These are phyloP conservation scores for Temnothorax curvispinosus DNA, from an alignment of 1,140 invertebrate genomes.

Conservation along the genomic window DNA sequence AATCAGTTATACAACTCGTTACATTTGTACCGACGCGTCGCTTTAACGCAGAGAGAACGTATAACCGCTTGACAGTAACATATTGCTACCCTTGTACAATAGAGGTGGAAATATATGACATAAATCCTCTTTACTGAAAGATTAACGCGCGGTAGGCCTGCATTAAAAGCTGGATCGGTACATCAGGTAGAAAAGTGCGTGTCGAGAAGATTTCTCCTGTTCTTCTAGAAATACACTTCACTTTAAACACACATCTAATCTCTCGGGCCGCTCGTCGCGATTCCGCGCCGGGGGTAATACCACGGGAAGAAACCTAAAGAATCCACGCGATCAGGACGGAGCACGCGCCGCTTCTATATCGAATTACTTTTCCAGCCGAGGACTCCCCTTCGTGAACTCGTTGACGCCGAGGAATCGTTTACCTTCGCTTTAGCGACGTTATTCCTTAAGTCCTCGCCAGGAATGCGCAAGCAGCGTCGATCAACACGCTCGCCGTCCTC, in stretches of 20 bases:
- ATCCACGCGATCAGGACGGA: constrained; percentile 47
- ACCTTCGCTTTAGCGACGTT: constrained; percentile 69
- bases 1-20: background rate
- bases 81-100: background rate
- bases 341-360: constrained; percentile 49
- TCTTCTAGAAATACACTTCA: background rate
- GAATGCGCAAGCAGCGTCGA: constrained; percentile 72
- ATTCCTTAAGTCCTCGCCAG: constrained; percentile 64
- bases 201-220: background rate
- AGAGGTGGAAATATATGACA: background rate
- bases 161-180: background rate
- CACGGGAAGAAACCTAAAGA: constrained; percentile 20
- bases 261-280: background rate
- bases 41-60: background rate
- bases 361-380: constrained; percentile 59
- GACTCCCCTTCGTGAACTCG: constrained; percentile 28
- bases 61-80: background rate
- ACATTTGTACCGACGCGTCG: background rate
- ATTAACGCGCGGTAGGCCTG: background rate
- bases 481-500: constrained; percentile 71
- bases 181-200: background rate
- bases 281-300: background rate
- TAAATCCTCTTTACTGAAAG: background rate
- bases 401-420: constrained; percentile 70
- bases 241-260: constrained; percentile 37